phyloP scores from a whole-genome alignment of 2,797 vertebrate species.

The Rhinophrynus dorsalis region DNA sequence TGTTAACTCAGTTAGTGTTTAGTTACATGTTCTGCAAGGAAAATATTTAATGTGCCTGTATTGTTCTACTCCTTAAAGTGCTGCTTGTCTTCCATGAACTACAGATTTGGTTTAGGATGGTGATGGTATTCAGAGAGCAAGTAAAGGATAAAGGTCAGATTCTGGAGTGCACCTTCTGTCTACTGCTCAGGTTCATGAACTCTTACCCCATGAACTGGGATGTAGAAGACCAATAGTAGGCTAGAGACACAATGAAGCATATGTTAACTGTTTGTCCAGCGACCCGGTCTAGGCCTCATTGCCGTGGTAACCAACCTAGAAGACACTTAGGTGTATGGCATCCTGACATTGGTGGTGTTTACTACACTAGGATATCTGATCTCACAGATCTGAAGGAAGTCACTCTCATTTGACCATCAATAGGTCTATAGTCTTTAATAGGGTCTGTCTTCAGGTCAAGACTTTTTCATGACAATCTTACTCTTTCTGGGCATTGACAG shows the following conservation, averaged over 20 bases:
- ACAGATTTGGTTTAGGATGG: slow-evolving; percentile 24
- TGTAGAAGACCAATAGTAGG: slow-evolving; percentile 35
- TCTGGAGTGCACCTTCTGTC: slow-evolving; percentile 44
- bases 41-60: slow-evolving; percentile 8
- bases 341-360: slow-evolving; percentile 9
- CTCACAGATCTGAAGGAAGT: slow-evolving; percentile 26
- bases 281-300: slow-evolving; percentile 34
- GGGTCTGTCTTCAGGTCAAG: slow-evolving; percentile 37
- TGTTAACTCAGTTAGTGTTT: background rate
- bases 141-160: slow-evolving; percentile 48
- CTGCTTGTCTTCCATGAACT: slow-evolving; percentile 25
- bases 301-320: slow-evolving; percentile 39
- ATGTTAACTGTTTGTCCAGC: slow-evolving; percentile 44
- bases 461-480: slow-evolving; percentile 30
- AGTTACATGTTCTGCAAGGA: slow-evolving; percentile 12
- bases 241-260: slow-evolving; percentile 37
- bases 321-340: slow-evolving; percentile 33
- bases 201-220: slow-evolving; percentile 49
- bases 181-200: slow-evolving; percentile 50
- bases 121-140: slow-evolving; percentile 45
- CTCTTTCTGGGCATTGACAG: slow-evolving; percentile 24
- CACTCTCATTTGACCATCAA: slow-evolving; percentile 15
- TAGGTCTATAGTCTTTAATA: slow-evolving; percentile 34
- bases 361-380: slow-evolving; percentile 15
- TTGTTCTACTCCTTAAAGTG: slow-evolving; percentile 31